Base-by-base conservation (phyloP, 92 coral and sea anemone genomes). In the Anthopleura xanthogrammica region DNA sequence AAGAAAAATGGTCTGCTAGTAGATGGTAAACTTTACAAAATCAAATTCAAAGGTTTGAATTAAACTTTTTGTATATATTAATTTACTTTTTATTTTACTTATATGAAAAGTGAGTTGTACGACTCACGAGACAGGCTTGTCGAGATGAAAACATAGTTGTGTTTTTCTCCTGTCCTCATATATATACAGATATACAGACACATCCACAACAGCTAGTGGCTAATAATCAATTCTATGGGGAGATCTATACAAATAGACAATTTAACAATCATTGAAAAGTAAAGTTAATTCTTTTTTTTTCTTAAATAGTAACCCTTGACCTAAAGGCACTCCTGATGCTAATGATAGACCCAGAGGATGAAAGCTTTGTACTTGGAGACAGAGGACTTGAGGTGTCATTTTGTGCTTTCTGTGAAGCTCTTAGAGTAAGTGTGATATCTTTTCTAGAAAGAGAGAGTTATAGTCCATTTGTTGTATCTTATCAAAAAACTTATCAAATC, bases 1-100 rank as follows among this genome's bases (percentile, higher is more conserved):
- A 68, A 68, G 42, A 41, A 86, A 22, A 75, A 60, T n/a, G 89
- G 89, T 16, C 52, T 86, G 14, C 52, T 60, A 55, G 86, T 86
- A 22, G 89, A 86, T 86, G 89, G 89, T 36, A 81, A 54, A 75
- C 56, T n/a, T 42, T 81, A 86, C 77, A 86, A 80, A 40, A 9
- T 86, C n/a, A 64, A 79, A 20, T 86, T 86, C 80, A 62, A 62
- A 62, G 70, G 80, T 68, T 80, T 79, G 89, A 80, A 79, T 1
- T 43, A 43, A 43, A 43, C 50, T 43, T 43, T 43, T 43, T 43
- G 7, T 29, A 43, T 7, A 43, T 4, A 43, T 43, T 43, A 43
- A 43, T 43, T 43, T 29, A 29, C 36, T 29, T 29, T 29, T 29
- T 29, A 29, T 29, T 29, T 29, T 29, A 29, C 36, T n/a, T 29